Conservation (phyloP, 2,797 vertebrate genomes). For the Rhinella marina region DNA sequence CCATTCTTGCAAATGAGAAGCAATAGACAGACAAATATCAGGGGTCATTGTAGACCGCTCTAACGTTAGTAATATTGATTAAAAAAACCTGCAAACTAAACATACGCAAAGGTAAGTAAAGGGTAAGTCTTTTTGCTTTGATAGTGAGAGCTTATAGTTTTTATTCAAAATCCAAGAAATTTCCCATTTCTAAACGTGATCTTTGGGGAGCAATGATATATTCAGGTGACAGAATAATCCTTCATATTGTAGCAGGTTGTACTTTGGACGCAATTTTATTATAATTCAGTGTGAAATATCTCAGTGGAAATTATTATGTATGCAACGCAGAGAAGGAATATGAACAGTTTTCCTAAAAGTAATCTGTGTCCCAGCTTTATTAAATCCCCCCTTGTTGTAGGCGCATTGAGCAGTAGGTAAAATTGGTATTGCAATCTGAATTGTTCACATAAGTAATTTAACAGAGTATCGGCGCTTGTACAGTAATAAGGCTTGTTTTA, state of each 20-base stretch:
- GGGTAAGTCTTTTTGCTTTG: not conserved
- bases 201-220: slow-evolving; percentile 10
- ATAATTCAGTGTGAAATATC: slow-evolving; percentile 33
- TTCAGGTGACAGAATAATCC: slow-evolving; percentile 25
- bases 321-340: slow-evolving; percentile 30
- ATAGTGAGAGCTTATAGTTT: not conserved
- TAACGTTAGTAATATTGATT: not conserved
- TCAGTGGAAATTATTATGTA: slow-evolving; percentile 42
- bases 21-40: not conserved
- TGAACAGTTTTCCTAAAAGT: slow-evolving; percentile 45
- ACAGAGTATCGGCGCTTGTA: slow-evolving; percentile 33
- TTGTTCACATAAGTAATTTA: slow-evolving; percentile 54
- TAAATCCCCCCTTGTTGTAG: slow-evolving; percentile 33
- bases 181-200: not conserved
- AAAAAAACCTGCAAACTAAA: not conserved
- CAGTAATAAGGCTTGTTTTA: slow-evolving; percentile 54
- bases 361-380: slow-evolving; percentile 44
- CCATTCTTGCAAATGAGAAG: not conserved
- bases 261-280: slow-evolving; percentile 30
- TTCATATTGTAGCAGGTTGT: slow-evolving; percentile 18
- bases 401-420: slow-evolving; percentile 14
- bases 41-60: not conserved
- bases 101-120: not conserved
- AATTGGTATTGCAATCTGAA: slow-evolving; percentile 45
- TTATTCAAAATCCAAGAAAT: not conserved